These are phyloP conservation scores for Pemphigus obesinymphae DNA, from an alignment of 1,140 invertebrate genomes.

Conservation along the genomic window DNA sequence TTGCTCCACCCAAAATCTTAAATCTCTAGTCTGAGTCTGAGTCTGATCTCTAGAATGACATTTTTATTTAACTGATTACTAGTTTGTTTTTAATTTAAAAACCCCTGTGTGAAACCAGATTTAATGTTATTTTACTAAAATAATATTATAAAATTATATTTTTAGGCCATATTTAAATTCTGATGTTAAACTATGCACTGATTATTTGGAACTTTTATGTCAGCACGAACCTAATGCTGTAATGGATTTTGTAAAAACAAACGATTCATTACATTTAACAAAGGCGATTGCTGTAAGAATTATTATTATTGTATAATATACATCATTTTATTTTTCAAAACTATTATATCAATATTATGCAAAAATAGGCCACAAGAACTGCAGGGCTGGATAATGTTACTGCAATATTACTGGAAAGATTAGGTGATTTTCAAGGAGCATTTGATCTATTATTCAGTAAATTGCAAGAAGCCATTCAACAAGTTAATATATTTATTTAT, in stretches of 20 bases:
- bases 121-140: not conserved
- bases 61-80: too few relatives aligned
- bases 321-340: not conserved
- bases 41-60: too few relatives aligned
- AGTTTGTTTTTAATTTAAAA: too few relatives aligned
- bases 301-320: not conserved
- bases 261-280: constrained; percentile 41
- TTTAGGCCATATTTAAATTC: not conserved
- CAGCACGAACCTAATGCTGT: constrained; percentile 36
- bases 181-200: constrained; percentile 23
- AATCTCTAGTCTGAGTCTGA: too few relatives aligned
- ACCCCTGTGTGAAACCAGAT: too few relatives aligned
- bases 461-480: constrained; percentile 46
- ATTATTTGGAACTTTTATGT: constrained; percentile 43
- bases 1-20: too few relatives aligned
- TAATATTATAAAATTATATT: not conserved
- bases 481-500: constrained; percentile 33
- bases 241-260: constrained; percentile 34
- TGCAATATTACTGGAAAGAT: constrained; percentile 47
- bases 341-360: not conserved
- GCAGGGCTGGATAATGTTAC: constrained; percentile 45
- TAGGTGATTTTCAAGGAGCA: constrained; percentile 47
- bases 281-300: constrained; percentile 22
- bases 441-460: constrained; percentile 46
- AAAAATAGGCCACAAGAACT: not conserved